Base-by-base conservation (phyloP, 2,797 vertebrate species). In the Alectoris magna region DNA sequence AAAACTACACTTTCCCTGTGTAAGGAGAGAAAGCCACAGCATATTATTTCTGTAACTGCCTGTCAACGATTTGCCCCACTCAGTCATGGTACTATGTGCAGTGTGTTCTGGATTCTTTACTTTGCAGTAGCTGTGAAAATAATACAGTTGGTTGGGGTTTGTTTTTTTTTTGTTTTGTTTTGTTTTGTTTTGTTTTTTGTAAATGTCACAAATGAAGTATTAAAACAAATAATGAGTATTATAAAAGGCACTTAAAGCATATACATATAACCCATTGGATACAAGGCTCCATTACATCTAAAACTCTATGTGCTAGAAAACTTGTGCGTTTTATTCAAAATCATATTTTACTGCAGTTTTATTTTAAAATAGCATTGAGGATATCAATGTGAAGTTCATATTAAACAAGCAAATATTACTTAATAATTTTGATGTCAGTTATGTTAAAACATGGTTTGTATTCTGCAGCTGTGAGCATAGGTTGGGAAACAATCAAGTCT, bases 401-500 rank as follows among this genome's bases (percentile, higher is more conserved):
- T 94, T 94, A 91, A 87, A 31, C 79, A 91, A 96, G 64, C 62
- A 34, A 21, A 23, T 78, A 85, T 72, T 92, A 83, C 86, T 46
- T 93, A 93, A 90, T 89, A 69, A 91, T 94, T 95, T 90, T 88
- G 1, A 90, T 94, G 82, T 92, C 88, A 95, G 84, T 84, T 92
- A 26, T 94, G 81, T 93, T 86, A 92, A 91, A 94, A 91, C 90
- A 43, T 80, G 91, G 67, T 96, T 91, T 81, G 85, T 96, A 80
- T 94, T 88, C 82, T 94, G 86, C 87, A 96, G 93, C 90, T 97
- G 87, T 96, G 94, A 96, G 87, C 88, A 41, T 94, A 96, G 79
- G 73, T 89, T 96, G 63, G 93, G 87, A 93, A 97, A 93, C 24
- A 4, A 80, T 94, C 84, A 91, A 86, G 71, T 91, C 80, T 89